Evolutionary conservation across 2,113 vertebrate genomes (phyloP).

Genomic region (Numida meleagris): DNA sequence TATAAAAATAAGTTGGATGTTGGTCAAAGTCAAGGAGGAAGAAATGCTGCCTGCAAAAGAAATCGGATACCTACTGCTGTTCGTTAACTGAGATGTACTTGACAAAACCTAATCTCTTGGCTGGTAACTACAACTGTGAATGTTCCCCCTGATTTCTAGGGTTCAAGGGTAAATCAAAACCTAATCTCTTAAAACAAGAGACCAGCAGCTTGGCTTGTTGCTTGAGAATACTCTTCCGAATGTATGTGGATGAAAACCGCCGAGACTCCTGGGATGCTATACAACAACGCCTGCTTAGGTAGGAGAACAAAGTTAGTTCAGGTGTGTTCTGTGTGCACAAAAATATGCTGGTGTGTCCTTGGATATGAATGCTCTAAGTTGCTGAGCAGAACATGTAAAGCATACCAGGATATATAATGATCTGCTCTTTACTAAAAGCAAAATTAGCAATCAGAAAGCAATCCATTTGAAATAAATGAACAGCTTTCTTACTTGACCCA

Average conservation of each 20-base stretch:
- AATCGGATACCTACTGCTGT: neutral
- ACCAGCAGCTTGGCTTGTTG: conserved; percentile 97
- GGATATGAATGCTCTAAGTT: neutral
- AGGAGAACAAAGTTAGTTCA: conserved; percentile 43
- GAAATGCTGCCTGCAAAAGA: neutral
- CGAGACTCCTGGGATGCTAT: conserved; percentile 88
- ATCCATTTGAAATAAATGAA: neutral
- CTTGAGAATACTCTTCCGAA: conserved; percentile 93
- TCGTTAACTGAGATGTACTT: neutral
- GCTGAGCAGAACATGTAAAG: neutral
- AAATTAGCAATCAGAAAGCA: neutral
- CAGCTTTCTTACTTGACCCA: neutral
- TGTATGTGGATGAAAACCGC: conserved; percentile 90
- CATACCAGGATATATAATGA: too few species aligned
- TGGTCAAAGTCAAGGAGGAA: neutral
- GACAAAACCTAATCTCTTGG: neutral
- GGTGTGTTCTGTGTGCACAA: neutral
- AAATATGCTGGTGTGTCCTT: neutral
- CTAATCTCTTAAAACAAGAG: conserved; percentile 97
- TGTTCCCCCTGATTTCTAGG: conserved; percentile 75
- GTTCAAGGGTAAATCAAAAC: conserved; percentile 99
- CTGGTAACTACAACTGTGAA: neutral
- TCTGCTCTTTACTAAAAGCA: neutral
- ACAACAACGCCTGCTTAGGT: conserved; percentile 91
- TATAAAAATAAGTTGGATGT: neutral